These are phyloP conservation scores for Gulo gulo DNA, from an alignment of 2,113 vertebrate species.

Conservation along the genomic window DNA sequence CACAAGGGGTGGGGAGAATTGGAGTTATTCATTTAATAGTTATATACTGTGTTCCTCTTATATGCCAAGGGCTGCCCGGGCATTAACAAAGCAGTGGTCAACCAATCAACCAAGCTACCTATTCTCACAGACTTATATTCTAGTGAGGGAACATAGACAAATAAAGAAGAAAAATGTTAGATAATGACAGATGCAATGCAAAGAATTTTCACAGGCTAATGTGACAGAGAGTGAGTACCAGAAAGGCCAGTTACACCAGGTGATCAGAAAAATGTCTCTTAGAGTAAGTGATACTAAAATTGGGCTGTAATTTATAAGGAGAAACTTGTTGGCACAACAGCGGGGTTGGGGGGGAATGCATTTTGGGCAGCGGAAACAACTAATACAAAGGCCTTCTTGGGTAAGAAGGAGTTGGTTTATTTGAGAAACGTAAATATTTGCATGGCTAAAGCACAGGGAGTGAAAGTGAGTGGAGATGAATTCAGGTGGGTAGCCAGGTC, in stretches of 20 bases:
- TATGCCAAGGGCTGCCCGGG: background rate
- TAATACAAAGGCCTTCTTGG: background rate
- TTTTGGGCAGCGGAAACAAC: background rate
- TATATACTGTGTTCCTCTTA: background rate
- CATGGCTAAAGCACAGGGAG: background rate
- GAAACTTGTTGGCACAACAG: background rate
- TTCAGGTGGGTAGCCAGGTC: background rate
- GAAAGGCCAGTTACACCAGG: background rate
- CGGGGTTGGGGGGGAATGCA: background rate
- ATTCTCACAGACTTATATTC: background rate
- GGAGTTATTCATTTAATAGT: background rate
- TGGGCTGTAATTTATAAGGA: background rate
- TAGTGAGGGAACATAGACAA: background rate
- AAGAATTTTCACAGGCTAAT: background rate
- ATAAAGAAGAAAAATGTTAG: background rate
- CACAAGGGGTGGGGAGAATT: background rate
- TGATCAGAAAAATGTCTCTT: background rate
- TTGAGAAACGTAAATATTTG: background rate
- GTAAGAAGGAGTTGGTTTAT: background rate
- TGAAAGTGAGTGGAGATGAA: background rate
- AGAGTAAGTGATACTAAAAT: background rate
- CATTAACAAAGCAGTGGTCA: background rate
- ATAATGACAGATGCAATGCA: background rate
- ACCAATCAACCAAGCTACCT: background rate
- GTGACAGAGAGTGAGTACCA: background rate